Evolutionary conservation across 2,797 vertebrate genomes (phyloP).

Genomic region (Sebastiscus albofasciatus): DNA sequence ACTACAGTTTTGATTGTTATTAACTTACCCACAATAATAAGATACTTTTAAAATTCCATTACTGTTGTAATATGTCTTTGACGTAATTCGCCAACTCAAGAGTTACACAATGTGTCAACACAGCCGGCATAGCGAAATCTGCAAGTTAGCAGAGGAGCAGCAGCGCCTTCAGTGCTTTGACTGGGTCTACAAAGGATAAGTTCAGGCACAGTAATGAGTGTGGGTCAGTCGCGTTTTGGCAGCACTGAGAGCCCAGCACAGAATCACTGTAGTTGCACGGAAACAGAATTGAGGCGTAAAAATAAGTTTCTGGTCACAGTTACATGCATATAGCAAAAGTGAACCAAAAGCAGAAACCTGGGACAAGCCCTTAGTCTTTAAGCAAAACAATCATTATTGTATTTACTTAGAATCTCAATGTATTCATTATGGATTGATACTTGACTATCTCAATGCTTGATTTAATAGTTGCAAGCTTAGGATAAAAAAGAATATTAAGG

Average conservation of each 20-base stretch:
- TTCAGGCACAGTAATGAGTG: not conserved
- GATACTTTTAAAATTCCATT: not conserved
- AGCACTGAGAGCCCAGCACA: not conserved
- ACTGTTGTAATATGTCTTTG: not conserved
- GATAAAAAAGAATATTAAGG: not conserved
- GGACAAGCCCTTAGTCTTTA: not conserved
- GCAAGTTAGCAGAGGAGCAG: not conserved
- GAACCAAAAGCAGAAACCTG: not conserved
- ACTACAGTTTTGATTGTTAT: not conserved
- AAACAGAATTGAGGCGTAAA: not conserved
- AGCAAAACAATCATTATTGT: not conserved
- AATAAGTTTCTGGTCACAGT: not conserved
- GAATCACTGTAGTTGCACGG: not conserved
- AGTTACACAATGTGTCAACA: not conserved
- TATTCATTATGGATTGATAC: too few species aligned
- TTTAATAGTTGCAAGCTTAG: not conserved
- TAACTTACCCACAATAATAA: not conserved
- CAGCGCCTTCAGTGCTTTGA: not conserved
- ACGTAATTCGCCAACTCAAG: not conserved
- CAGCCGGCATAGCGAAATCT: not conserved
- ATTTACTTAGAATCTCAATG: not conserved
- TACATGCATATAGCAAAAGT: not conserved
- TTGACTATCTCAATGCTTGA: not conserved
- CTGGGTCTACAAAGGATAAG: not conserved
- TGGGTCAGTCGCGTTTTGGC: not conserved